Percentiles rank a stretch among this genome's conserved stretches.
Conservation (phyloP, 2,888 invertebrate genomes). For the Tenthredo scrophulariae region DNA sequence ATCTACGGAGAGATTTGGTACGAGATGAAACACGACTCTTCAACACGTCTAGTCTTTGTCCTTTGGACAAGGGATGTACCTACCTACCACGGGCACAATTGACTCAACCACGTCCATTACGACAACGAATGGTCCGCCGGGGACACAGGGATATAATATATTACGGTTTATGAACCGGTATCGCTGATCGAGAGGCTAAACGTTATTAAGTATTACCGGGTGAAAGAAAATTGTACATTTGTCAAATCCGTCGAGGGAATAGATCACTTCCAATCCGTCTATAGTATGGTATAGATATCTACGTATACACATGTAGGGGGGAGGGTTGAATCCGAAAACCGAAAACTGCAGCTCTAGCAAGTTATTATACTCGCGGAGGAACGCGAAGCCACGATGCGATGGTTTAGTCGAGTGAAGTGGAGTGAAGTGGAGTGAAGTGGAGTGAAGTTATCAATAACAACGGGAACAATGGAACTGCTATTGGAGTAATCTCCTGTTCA, state of each 20-base stretch:
- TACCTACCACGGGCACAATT: conserved; percentile 9
- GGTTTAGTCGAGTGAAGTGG: conserved; percentile 46
- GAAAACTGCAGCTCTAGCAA: conserved; percentile 47
- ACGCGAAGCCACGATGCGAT: conserved; percentile 32
- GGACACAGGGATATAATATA: conserved; percentile 48
- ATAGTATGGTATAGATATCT: background rate
- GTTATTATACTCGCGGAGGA: conserved; percentile 1
- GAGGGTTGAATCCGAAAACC: conserved; percentile 5
- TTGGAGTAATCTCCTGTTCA: conserved; percentile 73
- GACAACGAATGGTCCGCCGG: conserved; percentile 20
- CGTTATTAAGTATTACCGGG: conserved; percentile 5
- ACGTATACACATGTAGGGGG: too few species aligned
- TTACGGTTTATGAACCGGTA: conserved; percentile 36
- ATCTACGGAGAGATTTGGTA: background rate
- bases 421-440: conserved; percentile 53
- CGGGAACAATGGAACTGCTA: conserved; percentile 68
- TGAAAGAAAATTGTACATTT: conserved; percentile 33
- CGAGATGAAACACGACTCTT: conserved; percentile 13
- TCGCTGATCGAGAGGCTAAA: conserved; percentile 38
- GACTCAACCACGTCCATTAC: conserved; percentile 48
- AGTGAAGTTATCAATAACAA: conserved; percentile 64
- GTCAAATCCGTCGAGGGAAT: conserved; percentile 6
- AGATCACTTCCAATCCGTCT: background rate
- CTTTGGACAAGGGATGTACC: conserved; percentile 18
- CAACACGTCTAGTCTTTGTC: conserved; percentile 39